phyloP scores from a whole-genome alignment of 2,888 invertebrate species.

The Eurois occulta region DNA sequence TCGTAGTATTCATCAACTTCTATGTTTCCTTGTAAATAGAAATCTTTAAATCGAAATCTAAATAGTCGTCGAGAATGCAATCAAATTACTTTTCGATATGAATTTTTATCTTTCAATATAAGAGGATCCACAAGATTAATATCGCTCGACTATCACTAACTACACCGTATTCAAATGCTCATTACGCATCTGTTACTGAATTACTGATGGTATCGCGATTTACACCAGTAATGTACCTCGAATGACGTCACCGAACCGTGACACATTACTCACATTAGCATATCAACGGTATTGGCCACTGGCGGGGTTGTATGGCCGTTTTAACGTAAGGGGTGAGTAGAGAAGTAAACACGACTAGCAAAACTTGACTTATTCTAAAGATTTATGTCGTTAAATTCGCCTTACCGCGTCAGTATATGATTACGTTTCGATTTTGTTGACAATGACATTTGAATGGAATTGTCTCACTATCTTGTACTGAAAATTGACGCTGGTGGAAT shows the following conservation, averaged over 20 bases:
- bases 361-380: not conserved
- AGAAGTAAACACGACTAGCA: not conserved
- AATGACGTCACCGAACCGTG: slow-evolving; percentile 57
- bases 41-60: not conserved
- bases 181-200: slow-evolving; percentile 66
- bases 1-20: not conserved
- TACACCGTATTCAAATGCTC: slow-evolving; percentile 39
- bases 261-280: slow-evolving; percentile 73
- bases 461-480: not conserved
- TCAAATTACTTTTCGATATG: not conserved
- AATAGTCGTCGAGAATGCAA: not conserved
- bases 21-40: not conserved
- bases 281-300: slow-evolving; percentile 78
- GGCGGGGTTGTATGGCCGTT: slow-evolving; percentile 16
- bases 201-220: slow-evolving; percentile 65
- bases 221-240: slow-evolving; percentile 63
- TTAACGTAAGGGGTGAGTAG: not conserved
- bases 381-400: not conserved
- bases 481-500: too few species aligned
- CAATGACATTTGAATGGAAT: not conserved
- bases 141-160: not conserved
- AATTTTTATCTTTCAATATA: not conserved
- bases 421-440: not conserved
- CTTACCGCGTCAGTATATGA: not conserved
- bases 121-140: not conserved